phyloP scores from a whole-genome alignment of 2,888 invertebrate genomes.

The Girardia tigrina region DNA sequence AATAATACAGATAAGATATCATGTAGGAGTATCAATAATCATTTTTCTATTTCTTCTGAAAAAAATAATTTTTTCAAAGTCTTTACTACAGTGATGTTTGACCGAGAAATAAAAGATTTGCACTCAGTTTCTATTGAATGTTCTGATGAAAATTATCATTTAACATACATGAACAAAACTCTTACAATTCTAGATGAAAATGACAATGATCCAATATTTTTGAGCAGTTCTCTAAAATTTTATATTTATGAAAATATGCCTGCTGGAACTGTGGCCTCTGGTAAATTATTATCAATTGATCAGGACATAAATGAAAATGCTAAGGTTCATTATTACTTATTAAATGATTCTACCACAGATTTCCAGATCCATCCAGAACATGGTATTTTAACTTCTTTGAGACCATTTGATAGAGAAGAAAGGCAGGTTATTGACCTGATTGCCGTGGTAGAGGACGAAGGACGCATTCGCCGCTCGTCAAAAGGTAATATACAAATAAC shows the following conservation, averaged over 20 bases:
- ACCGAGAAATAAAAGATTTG: neutral
- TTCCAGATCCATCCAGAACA: neutral
- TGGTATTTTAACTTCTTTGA: neutral
- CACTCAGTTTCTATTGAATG: neutral
- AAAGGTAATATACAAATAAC: neutral
- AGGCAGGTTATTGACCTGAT: neutral
- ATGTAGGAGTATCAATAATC: neutral
- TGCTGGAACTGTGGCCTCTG: neutral
- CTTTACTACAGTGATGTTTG: neutral
- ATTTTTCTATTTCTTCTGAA: neutral
- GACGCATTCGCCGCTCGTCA: neutral
- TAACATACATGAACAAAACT: neutral
- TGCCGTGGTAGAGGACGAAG: neutral
- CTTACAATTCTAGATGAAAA: neutral
- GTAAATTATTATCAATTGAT: neutral
- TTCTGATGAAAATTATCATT: neutral
- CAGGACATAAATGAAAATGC: constrained; percentile 2
- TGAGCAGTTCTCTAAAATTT: neutral
- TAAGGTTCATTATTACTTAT: neutral
- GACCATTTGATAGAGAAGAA: neutral
- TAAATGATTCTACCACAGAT: neutral
- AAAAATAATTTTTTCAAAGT: neutral
- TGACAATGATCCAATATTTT: neutral
- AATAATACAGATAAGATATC: neutral
- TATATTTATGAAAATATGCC: constrained; percentile 1